phyloP scores from a whole-genome alignment of 2,797 vertebrate species.

The Betta splendens region DNA sequence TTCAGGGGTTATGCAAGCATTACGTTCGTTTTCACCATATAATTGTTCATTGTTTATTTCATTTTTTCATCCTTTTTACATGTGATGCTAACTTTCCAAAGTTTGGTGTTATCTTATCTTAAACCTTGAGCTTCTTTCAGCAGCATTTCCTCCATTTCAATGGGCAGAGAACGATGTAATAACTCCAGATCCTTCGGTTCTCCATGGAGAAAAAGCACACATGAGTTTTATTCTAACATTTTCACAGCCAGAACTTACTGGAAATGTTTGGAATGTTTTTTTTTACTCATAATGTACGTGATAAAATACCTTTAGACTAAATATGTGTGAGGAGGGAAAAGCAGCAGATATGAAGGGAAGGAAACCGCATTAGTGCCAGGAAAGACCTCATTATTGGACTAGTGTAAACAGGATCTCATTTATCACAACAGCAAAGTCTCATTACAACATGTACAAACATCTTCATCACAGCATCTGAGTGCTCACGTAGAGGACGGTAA shows the following conservation, averaged over 20 bases:
- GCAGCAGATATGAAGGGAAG: conserved; percentile 49
- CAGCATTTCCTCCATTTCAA: background rate
- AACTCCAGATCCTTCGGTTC: background rate
- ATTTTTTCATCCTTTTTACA: no score
- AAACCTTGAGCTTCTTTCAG: background rate
- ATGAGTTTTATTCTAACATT: background rate
- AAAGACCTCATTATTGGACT: conserved; percentile 26
- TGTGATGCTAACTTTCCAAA: no score
- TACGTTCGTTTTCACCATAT: background rate
- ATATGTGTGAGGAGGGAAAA: conserved; percentile 8
- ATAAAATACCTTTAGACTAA: conserved; percentile 14
- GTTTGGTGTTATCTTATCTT: no score
- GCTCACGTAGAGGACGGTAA: background rate
- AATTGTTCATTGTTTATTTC: background rate
- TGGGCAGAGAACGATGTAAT: background rate
- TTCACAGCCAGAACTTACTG: background rate
- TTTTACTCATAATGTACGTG: background rate
- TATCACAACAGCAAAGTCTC: no score
- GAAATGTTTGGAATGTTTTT: background rate
- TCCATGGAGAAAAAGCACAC: background rate
- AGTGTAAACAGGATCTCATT: no score
- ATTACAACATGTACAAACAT: background rate
- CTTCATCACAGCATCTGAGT: no score
- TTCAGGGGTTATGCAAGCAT: no score
- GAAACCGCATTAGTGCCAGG: conserved; percentile 44